phyloP scores from a whole-genome alignment of 2,797 vertebrate genomes.

The Tiaroga cobitis region DNA sequence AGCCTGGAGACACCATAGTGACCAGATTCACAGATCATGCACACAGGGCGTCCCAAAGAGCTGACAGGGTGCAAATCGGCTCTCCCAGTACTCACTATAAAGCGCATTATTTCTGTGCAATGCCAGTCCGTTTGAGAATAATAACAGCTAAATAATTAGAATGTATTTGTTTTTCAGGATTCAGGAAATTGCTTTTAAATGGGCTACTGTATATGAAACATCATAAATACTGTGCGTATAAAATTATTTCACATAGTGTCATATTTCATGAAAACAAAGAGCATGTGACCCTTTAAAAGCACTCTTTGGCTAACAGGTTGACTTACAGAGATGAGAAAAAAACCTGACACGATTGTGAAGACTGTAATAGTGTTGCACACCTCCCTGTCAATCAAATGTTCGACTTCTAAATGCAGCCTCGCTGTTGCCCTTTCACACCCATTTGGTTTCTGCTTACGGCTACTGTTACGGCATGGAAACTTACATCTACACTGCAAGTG shows the following conservation, averaged over 20 bases:
- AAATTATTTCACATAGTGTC: neutral
- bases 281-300: neutral
- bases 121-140: neutral
- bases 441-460: slow-evolving; percentile 64
- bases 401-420: slow-evolving; percentile 74
- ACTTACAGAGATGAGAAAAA: slow-evolving; percentile 1
- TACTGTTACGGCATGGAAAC: slow-evolving; percentile 68
- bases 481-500: neutral
- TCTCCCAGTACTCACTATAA: neutral
- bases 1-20: slow-evolving; percentile 69
- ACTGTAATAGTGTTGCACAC: slow-evolving; percentile 58
- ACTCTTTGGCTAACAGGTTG: neutral
- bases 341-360: neutral
- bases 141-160: neutral
- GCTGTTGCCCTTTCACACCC: slow-evolving; percentile 68
- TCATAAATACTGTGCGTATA: neutral
- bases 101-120: neutral
- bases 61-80: slow-evolving; percentile 26
- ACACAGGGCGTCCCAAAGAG: slow-evolving; percentile 57
- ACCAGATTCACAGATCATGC: slow-evolving; percentile 65
- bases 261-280: slow-evolving; percentile 16
- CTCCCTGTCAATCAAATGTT: slow-evolving; percentile 71
- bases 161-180: neutral
- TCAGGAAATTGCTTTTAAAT: neutral
- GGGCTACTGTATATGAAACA: neutral